Evolutionary conservation across 1,140 invertebrate species (phyloP), one percentile per base, ranked within the genome.

Genomic region (Panulirus ornatus): DNA sequence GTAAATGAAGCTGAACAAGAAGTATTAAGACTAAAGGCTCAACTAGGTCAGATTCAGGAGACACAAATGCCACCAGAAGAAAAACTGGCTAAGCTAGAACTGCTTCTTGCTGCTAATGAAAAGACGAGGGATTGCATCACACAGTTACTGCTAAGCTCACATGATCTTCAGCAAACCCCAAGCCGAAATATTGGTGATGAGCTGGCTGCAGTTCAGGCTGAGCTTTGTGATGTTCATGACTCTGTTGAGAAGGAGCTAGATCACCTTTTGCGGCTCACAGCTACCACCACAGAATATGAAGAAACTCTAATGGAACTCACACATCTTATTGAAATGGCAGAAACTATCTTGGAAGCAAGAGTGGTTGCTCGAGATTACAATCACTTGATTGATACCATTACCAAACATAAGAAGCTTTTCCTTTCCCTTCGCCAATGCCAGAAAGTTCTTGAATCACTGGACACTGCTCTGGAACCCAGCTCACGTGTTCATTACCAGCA

Each of bases 381-480:
- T 92, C 96, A 97, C 92, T 94, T 98, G 14, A 96, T 97, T 82
- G 96, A 97, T 92, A 97, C 97, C 94, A 97, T 98, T 94, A 97
- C 97, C 92, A 98, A 97, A 93, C 97, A 97, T 93, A 95, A 97
- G 66, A 97, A 97, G 93, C 97, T 98, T 94, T 98, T 98, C 93
- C 96, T 97, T 0, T 97, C 97, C 92, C 93, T 98, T 14, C 97
- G 97, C 92, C 97, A 97, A 88, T 98, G 97, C 92, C 95, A 96
- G 92, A 93, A 93, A 89, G 97, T 97, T 91, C 94, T 98, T 30
- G 97, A 98, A 93, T 97, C 97, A 0, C 93, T 98, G 22, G 97
- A 97, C 94, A 96, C 96, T 91, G 97, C 97, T 93, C 94, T 98
- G 19, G 97, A 98, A 93, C 95, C 94, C 27, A 96, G 97, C 93